Conservation (phyloP, 2,888 invertebrate genomes). For the Limnephilus rhombicus region DNA sequence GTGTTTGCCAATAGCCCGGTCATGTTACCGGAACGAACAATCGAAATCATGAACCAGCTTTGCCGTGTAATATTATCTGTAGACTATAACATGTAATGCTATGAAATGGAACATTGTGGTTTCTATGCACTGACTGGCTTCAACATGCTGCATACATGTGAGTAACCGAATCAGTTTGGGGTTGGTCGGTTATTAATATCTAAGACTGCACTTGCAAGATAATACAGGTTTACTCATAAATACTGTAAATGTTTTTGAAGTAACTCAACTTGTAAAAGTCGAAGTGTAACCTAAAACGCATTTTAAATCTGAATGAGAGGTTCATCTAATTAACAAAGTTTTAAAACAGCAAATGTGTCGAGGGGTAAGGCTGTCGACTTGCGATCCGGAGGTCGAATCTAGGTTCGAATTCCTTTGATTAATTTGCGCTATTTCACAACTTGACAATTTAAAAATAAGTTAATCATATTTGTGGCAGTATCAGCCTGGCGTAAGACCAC, state of each 20-base stretch:
- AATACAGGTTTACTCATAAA: too few relatives aligned
- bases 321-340: neutral
- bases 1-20: neutral
- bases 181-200: neutral
- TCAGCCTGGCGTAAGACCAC: too few relatives aligned
- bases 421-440: too few relatives aligned
- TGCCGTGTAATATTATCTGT: neutral
- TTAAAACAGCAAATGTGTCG: neutral
- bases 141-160: neutral
- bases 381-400: too few relatives aligned
- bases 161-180: neutral
- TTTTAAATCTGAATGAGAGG: neutral
- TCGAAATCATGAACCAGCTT: neutral
- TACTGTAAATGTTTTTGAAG: neutral
- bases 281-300: neutral
- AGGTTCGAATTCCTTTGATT: too few relatives aligned
- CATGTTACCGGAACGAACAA: neutral
- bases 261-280: neutral
- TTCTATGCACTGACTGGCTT: neutral
- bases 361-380: too few relatives aligned
- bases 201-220: neutral
- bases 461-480: too few relatives aligned
- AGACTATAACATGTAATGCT: neutral
- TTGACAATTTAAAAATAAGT: too few relatives aligned
- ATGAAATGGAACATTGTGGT: neutral